phyloP scores from a whole-genome alignment of 2,113 vertebrate species.

The Pipra filicauda region DNA sequence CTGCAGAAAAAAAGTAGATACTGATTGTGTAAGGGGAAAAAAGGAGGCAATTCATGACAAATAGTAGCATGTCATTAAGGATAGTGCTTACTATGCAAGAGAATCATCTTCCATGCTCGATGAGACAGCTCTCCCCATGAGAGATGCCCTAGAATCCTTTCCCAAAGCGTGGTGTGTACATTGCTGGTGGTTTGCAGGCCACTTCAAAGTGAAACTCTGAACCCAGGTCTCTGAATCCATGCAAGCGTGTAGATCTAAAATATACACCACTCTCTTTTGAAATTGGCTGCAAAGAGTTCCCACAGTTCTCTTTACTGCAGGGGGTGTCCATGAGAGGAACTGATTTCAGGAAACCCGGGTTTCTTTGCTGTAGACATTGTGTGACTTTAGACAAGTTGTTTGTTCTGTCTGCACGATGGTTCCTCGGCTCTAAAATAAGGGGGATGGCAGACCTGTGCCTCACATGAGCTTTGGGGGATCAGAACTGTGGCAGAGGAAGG shows the following conservation, averaged over 20 bases:
- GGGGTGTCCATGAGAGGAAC: background rate
- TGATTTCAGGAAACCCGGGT: background rate
- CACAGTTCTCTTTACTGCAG: background rate
- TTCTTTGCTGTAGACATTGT: background rate
- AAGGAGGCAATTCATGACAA: rapidly evolving
- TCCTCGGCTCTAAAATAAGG: background rate
- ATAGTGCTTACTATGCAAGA: background rate
- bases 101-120: background rate
- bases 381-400: rapidly evolving
- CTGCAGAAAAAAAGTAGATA: background rate
- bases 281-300: background rate
- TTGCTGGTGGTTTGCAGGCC: background rate
- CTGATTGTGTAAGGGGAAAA: rapidly evolving
- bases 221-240: background rate
- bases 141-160: background rate
- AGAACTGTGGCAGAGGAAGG: background rate
- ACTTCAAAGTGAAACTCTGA: background rate
- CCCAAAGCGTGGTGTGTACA: background rate
- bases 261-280: background rate
- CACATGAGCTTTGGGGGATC: background rate
- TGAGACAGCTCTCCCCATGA: background rate
- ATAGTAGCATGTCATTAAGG: background rate
- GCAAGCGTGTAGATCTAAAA: background rate
- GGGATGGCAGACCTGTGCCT: background rate
- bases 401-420: background rate